Base-by-base conservation (phyloP, 2,113 vertebrate species). In the Malurus elegans region DNA sequence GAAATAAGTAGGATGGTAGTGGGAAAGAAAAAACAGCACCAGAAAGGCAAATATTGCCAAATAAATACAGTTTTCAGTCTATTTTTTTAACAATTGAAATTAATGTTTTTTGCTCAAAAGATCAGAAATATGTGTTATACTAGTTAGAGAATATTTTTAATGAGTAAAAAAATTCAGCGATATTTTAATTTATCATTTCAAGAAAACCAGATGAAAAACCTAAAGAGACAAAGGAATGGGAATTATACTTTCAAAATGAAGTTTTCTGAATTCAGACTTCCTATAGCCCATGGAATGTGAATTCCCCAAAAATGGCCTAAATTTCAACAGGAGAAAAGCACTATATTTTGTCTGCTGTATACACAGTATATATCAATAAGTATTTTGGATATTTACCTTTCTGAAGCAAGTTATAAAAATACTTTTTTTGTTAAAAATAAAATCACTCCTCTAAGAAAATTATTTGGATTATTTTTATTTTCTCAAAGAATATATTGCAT, bases 311-410 rank as follows among this genome's bases (percentile, higher is more conserved):
- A 50, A 20, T 8, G 8, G 6, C 3, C 23, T 40, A 23, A 78
- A 3, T 38, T 48, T 4, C 25, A 71, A 24, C 6, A 70, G 24
- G 11, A 79, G 4, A 42, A 91, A 75, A 87, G 0, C 21, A 67
- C n/a, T 25, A 9, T n/a, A 28, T 34, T 34, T 3, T 31, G 26
- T 12, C 19, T 76, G 4, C 6, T 38, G 3, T 40, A 21, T 9
- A 7, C 3, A 20, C 3, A 38, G 9, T 13, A 8, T 12, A 6
- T 24, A 19, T 18, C 8, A 26, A 5, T 9, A 18, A 6, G 1
- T 18, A 20, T 53, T 57, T 57, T 32, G 13, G 5, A 48, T n/a
- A 44, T 24, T 51, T 50, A 64, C 1, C 9, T 12, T 67, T 75
- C 16, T 28, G 34, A 54, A 54, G 7, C 12, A 42, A 72, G 12